Evolutionary conservation across 2,113 vertebrate genomes (phyloP).

Genomic region (Lophotis ruficrista): DNA sequence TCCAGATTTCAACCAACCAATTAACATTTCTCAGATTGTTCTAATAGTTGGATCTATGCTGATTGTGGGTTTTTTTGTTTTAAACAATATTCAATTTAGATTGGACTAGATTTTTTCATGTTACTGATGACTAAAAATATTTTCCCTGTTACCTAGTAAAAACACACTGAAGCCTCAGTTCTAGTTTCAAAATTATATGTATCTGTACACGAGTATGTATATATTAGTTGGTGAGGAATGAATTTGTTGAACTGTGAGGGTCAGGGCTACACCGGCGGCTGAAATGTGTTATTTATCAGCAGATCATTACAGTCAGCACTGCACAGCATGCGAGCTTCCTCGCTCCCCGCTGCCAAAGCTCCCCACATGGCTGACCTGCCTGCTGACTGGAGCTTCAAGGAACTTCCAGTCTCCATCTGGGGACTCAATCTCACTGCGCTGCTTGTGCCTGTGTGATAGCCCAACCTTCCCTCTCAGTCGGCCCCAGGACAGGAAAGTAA

Average conservation of each 20-base stretch:
- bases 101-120: background rate
- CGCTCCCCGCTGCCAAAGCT: slow-evolving; percentile 14
- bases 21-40: slow-evolving; percentile 58
- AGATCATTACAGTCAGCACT: background rate
- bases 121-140: slow-evolving; percentile 22
- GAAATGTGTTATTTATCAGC: slow-evolving; percentile 64
- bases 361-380: slow-evolving; percentile 21
- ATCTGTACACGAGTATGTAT: background rate
- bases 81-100: background rate
- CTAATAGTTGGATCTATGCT: background rate
- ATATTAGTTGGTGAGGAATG: background rate
- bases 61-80: background rate
- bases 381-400: slow-evolving; percentile 5
- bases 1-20: slow-evolving; percentile 38
- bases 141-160: background rate
- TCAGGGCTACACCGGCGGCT: background rate
- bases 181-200: background rate
- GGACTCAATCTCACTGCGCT: background rate
- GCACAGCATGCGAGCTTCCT: slow-evolving; percentile 50
- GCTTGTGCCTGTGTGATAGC: background rate
- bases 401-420: slow-evolving; percentile 16
- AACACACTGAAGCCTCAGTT: background rate
- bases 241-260: background rate
- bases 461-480: background rate
- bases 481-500: background rate